Evolutionary conservation across 2,113 vertebrate species (phyloP).

Genomic region (Cnemophilus loriae): DNA sequence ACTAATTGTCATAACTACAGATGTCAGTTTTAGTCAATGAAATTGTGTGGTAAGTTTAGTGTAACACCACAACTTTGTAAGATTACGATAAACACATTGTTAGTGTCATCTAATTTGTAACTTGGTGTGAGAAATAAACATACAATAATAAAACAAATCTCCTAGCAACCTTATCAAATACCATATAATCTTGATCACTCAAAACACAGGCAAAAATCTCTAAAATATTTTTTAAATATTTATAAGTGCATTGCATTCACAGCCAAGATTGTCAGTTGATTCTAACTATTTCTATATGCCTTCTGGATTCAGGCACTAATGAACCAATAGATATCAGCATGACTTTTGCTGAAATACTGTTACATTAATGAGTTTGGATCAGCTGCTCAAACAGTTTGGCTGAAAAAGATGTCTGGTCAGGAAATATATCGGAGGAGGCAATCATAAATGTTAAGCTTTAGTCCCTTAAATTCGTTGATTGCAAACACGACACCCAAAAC

Average conservation of each 20-base stretch:
- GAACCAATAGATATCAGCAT: slow-evolving; percentile 37
- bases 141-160: not conserved
- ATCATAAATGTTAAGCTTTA: slow-evolving; percentile 10
- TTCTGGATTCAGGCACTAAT: slow-evolving; percentile 30
- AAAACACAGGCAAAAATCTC: not conserved
- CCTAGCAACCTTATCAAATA: not conserved
- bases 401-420: slow-evolving; percentile 12
- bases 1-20: not conserved
- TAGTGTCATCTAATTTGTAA: not conserved
- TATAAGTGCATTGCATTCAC: not conserved
- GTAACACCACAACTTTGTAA: not conserved
- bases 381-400: slow-evolving; percentile 17
- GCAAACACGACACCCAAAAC: slow-evolving; percentile 10
- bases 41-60: not conserved
- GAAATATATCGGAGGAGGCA: not conserved
- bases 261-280: not conserved
- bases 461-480: slow-evolving; percentile 51
- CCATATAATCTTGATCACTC: not conserved
- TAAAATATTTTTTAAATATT: not conserved
- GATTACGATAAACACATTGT: not conserved
- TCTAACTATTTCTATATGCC: not conserved
- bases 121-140: not conserved
- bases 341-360: slow-evolving; percentile 41
- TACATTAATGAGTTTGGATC: slow-evolving; percentile 47
- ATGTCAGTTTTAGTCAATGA: not conserved